phyloP scores from a whole-genome alignment of 2,797 vertebrate species.

The Orestias chungarensis region DNA sequence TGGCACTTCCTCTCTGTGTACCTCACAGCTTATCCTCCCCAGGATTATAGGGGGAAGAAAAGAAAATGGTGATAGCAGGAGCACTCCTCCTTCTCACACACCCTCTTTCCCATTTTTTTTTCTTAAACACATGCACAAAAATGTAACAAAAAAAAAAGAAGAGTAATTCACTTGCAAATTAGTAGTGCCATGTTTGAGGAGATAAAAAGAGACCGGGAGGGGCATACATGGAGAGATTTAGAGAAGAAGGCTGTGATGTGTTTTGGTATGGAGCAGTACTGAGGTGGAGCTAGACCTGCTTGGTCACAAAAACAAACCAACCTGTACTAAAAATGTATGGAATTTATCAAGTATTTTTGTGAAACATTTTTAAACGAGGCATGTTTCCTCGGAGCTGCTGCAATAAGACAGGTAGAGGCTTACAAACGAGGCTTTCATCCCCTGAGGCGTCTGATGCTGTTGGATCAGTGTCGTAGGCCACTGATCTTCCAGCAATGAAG shows the following conservation, averaged over 20 bases:
- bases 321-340: constrained; percentile 31
- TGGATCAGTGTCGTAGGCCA: constrained; percentile 55
- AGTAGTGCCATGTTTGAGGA: constrained; percentile 72
- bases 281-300: constrained; percentile 59
- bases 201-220: constrained; percentile 45
- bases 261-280: constrained; percentile 53
- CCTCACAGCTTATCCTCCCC: constrained; percentile 81
- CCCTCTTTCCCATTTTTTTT: constrained; percentile 53
- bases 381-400: constrained; percentile 6
- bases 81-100: constrained; percentile 56
- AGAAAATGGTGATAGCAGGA: constrained; percentile 76
- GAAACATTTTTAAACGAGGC: too few species aligned
- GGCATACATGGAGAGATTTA: constrained; percentile 51
- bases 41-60: constrained; percentile 80
- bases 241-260: constrained; percentile 58
- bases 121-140: constrained; percentile 32
- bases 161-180: constrained; percentile 86
- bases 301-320: constrained; percentile 44
- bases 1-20: constrained; percentile 84
- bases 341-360: constrained; percentile 23
- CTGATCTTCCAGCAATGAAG: constrained; percentile 67
- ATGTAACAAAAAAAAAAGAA: constrained; percentile 79
- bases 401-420: constrained; percentile 26
- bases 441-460: constrained; percentile 46
- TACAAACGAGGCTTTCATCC: constrained; percentile 45